Evolutionary conservation across 2,797 vertebrate genomes (phyloP), one percentile per base, ranked within the genome.

Genomic region (Sebastes kiyomatsui): DNA sequence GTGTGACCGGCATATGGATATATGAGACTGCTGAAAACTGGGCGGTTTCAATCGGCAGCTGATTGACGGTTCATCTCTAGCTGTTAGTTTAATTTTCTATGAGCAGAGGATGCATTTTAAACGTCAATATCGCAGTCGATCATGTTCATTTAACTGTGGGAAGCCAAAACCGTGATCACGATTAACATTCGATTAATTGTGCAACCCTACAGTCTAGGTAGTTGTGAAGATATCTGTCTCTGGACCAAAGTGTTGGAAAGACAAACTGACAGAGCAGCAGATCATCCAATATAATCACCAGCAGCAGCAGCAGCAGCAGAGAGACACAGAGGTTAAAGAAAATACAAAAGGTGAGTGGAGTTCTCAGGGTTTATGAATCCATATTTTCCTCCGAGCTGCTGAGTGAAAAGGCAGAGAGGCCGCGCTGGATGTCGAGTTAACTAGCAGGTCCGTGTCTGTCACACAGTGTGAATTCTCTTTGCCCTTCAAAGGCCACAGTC

Each of bases 401-500:
- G 61, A 71, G 69, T 58, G 25, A 59, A 62, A 75, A 54, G n/a
- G 49, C 75, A 56, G 18, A 16, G 16, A 54, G 23, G 55, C 69
- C 1, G 12, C 67, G 75, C 32, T 72, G 72, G 67, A 54, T 49
- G 72, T 62, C 5, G 33, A 64, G 60, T 82, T 38, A 66, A 79
- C 6, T 68, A 82, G 82, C 70, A 4, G 66, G 70, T 59, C 25
- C 7, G 67, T 27, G 60, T 69, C 38, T 61, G 70, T 38, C 60
- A 33, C 74, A 32, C 82, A 76, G 73, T 22, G 65, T 74, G 82
- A 67, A 58, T 67, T 67, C 67, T 61, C 67, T 79, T 72, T 72
- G 77, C 64, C 77, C 77, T 85, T 79, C 77, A 75, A 33, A 82
- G 70, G 73, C 70, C 61, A 23, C 62, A 42, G 25, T 78, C 70